phyloP scores from a whole-genome alignment of 2,113 vertebrate species.

The Peromyscus maniculatus region DNA sequence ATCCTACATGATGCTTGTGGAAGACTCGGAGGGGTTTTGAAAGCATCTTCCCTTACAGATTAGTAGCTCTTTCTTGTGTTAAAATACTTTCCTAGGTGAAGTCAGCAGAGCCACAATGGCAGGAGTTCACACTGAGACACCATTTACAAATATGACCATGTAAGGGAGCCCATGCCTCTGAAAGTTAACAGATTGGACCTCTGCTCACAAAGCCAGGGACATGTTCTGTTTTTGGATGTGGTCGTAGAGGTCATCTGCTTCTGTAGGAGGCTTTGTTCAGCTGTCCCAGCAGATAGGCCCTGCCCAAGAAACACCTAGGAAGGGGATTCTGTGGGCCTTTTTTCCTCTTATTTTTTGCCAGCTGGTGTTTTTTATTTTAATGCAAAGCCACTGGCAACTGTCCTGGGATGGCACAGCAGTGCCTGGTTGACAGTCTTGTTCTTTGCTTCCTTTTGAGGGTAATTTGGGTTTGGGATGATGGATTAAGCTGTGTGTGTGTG shows the following conservation, averaged over 20 bases:
- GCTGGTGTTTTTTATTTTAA: background rate
- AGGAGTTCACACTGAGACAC: background rate
- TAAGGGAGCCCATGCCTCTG: background rate
- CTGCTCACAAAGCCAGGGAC: background rate
- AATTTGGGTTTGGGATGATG: constrained; percentile 44
- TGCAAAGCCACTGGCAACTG: background rate
- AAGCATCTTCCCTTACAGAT: background rate
- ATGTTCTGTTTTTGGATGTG: background rate
- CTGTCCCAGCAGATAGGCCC: background rate
- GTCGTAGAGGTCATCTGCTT: background rate
- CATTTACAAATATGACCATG: background rate
- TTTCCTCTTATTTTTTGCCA: background rate
- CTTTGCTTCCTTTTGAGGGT: constrained; percentile 14
- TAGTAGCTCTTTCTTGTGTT: constrained; percentile 53
- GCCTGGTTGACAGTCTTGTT: background rate
- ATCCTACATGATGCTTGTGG: background rate
- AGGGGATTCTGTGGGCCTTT: background rate
- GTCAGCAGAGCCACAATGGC: background rate
- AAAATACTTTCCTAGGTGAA: background rate
- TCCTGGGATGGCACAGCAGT: background rate
- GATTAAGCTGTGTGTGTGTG: background rate
- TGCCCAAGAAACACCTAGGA: background rate
- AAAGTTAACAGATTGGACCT: background rate
- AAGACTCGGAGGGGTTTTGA: background rate
- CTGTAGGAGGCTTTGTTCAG: background rate